Base-by-base conservation (phyloP, 2,888 invertebrate species). In the Oeneis ivallda region DNA sequence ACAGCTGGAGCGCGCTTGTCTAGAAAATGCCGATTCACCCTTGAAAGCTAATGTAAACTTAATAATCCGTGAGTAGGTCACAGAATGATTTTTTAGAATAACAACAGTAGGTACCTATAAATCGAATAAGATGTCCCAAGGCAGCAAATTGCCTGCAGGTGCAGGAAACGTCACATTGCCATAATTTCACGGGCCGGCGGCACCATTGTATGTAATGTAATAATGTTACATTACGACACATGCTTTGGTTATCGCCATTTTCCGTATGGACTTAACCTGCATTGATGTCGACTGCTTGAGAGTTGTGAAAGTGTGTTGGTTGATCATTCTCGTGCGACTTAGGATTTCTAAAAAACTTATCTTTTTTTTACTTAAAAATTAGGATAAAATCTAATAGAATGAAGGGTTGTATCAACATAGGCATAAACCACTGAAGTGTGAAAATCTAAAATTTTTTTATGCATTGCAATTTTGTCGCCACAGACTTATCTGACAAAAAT, bases 101-200 rank as follows among this genome's bases (percentile, higher is more conserved):
- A 2, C 53, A 37, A 2, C 53, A 5, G 7, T 19, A 39, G 37
- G 52, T 41, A n/a, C n/a, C n/a, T n/a, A n/a, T n/a, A 66, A 39
- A 56, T 50, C 26, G 47, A 58, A 64, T 41, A 52, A 57, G 52
- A 64, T 68, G 68, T 66, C 68, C 57, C 47, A 61, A 60, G 50
- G 37, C 15, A 17, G 57, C 47, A 64, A 66, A 62, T 66, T 10
- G 61, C 26, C 10, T 11, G 63, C 68, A 67, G 68, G 49, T 67
- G 69, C 67, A 66, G 68, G 68, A 70, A 70, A 63, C 58, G 54
- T 61, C 65, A 58, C 49, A 63, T 63, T 49, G 62, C 56, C 43
- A 53, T 50, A 64, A 71, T 69, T 66, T 69, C 66, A 67, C 64
- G 67, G 59, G 15, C 47, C 59, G 58, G 34, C 52, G 62, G 15